Base-by-base conservation (phyloP, 2,888 invertebrate genomes). In the Xanthostigma xanthostigma region DNA sequence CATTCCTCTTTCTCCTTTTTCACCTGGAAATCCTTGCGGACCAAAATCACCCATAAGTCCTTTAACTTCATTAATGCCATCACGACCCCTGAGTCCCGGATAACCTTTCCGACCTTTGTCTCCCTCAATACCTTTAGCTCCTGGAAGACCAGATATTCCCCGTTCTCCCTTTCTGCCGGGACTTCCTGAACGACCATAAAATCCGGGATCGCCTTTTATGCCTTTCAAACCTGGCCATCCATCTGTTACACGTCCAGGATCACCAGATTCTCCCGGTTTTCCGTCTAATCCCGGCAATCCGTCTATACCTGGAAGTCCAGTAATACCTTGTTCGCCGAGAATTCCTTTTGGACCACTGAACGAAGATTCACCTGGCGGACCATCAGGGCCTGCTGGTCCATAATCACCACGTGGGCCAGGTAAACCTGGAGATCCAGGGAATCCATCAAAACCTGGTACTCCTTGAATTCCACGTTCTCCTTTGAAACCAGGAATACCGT, bases 1-100 rank as follows among this genome's bases (percentile, higher is more conserved):
- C 49, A 81, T 82, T n/a, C 92, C 93, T 49, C 69, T 65, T 55
- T 80, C 79, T 45, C 91, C 94, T 49, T 69, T 67, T 0, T 69
- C 64, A 2, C 68, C 68, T 5, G 53, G 49, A 13, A 46, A 11
- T 13, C 49, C 49, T 38, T 45, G 14, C 34, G 49, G 33, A 42
- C 62, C 62, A 17, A 52, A 44, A 5, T n/a, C 13, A 34, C 62
- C 62, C 9, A 12, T n/a, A 10, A 36, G 12, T 34, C 49, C 49
- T 34, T 78, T 71, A 17, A 66, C 60, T 27, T 84, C 84, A 36
- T 65, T 71, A 34, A 75, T 64, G 11, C 85, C 86, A 0, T 70
- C 61, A 1, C 76, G 68, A 2, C 87, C 88, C 2, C 65, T 58
- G 12, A 71, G 67, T 11, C 88, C 88, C 8, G 67, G 66, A 34